Percentiles rank a stretch among this genome's conserved stretches.
These are phyloP conservation scores for Homalodisca vitripennis DNA, from an alignment of 1,140 invertebrate genomes.

Conservation along the genomic window DNA sequence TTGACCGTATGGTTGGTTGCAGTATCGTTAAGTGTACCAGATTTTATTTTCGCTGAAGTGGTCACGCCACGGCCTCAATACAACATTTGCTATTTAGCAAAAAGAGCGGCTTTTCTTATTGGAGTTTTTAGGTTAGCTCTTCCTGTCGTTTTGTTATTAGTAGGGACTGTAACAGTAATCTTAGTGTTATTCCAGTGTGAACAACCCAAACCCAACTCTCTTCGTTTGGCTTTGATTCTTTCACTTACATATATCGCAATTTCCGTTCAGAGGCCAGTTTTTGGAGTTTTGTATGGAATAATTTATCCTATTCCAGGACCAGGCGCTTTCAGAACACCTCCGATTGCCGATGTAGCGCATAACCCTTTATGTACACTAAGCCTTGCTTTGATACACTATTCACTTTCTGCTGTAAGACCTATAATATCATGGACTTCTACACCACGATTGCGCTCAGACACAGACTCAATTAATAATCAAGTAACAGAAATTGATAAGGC, in stretches of 20 bases:
- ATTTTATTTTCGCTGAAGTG: constrained; percentile 15
- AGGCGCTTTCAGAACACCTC: constrained; percentile 29
- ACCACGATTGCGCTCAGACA: background rate
- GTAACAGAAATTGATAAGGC: no score
- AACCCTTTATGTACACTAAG: constrained; percentile 4
- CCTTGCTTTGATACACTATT: constrained; percentile 21
- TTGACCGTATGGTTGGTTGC: constrained; percentile 23
- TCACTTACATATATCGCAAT: constrained; percentile 4
- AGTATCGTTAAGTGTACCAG: constrained; percentile 23
- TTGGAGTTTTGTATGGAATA: constrained; percentile 17
- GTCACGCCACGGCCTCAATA: background rate
- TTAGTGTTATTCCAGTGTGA: background rate
- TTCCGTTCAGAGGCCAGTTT: constrained; percentile 24
- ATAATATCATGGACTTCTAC: constrained; percentile 8
- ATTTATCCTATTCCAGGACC: background rate
- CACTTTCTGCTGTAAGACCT: constrained; percentile 27
- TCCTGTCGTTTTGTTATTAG: constrained; percentile 10
- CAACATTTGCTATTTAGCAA: constrained; percentile 19
- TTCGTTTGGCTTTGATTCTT: constrained; percentile 6
- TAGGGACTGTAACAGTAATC: background rate
- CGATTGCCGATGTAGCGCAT: constrained; percentile 25
- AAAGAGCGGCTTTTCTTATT: constrained; percentile 7
- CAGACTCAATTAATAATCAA: no score
- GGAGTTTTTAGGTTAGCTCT: constrained; percentile 8
- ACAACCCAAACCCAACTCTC: background rate